These are phyloP conservation scores for Alcis repandata DNA, from an alignment of 2,888 invertebrate species.

Conservation along the genomic window DNA sequence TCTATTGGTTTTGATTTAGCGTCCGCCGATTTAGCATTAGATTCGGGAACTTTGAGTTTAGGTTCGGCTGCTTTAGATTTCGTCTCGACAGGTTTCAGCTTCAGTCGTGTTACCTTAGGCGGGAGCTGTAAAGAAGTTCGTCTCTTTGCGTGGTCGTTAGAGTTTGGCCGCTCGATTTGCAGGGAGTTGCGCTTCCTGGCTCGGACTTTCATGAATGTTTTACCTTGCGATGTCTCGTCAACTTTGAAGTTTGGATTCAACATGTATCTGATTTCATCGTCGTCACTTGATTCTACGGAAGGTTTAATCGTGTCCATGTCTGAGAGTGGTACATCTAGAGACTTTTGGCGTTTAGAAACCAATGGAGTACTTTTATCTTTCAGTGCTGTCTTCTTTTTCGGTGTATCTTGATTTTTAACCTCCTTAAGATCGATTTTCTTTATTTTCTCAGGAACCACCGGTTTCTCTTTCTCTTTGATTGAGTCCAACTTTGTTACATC, in stretches of 20 bases:
- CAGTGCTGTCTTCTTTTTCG: constrained; percentile 64
- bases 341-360: constrained; percentile 66
- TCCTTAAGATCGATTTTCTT: constrained; percentile 57
- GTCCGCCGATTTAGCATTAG: not conserved
- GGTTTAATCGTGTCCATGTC: constrained; percentile 50
- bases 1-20: constrained; percentile 7
- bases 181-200: constrained; percentile 76
- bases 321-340: constrained; percentile 46
- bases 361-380: constrained; percentile 60
- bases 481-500: constrained; percentile 42
- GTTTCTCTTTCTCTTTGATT: constrained; percentile 37
- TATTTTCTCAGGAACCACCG: constrained; percentile 48
- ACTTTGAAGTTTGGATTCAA: constrained; percentile 74
- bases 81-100: constrained; percentile 64
- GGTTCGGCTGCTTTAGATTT: constrained; percentile 42
- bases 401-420: constrained; percentile 49
- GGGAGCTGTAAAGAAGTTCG: constrained; percentile 76
- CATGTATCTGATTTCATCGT: constrained; percentile 80
- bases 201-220: constrained; percentile 74
- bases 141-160: constrained; percentile 72
- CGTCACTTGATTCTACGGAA: constrained; percentile 67
- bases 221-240: constrained; percentile 61
- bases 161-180: constrained; percentile 76
- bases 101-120: constrained; percentile 74
- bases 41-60: constrained; percentile 5